These are phyloP conservation scores for Dolichotis patagonum DNA, from an alignment of 2,113 vertebrate species.

Conservation along the genomic window DNA sequence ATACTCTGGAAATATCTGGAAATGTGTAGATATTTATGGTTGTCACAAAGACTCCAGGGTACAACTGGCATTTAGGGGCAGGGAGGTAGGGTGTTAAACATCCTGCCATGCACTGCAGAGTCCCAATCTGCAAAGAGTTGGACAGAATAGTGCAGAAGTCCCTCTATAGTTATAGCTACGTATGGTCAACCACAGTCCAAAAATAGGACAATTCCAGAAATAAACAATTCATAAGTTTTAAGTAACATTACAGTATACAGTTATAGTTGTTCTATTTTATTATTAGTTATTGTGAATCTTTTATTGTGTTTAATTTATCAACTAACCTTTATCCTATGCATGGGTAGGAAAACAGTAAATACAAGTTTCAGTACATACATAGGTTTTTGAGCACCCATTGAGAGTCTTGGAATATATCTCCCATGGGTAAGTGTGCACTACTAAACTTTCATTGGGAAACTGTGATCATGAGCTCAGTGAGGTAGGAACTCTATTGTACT, in stretches of 20 bases:
- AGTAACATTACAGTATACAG: not conserved
- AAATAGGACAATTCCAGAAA: not conserved
- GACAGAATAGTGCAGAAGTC: not conserved
- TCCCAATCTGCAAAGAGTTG: not conserved
- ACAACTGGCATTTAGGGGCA: not conserved
- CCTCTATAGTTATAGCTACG: not conserved
- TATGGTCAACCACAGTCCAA: not conserved
- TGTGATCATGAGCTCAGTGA: not conserved
- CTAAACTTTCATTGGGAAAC: not conserved
- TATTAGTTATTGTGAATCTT: not conserved
- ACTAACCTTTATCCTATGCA: not conserved
- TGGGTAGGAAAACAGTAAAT: not conserved
- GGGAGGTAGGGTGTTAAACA: not conserved
- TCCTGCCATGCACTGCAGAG: not conserved
- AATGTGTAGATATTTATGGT: not conserved
- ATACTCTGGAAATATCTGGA: conserved; percentile 1
- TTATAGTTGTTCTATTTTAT: not conserved
- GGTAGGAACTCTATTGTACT: not conserved
- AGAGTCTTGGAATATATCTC: not conserved
- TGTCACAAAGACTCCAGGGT: not conserved
- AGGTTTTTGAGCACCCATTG: not conserved
- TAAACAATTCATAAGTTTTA: not conserved
- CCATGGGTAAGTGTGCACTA: not conserved
- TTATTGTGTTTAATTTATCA: not conserved
- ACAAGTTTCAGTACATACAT: not conserved